These are phyloP conservation scores for Synchiropus splendidus DNA, from an alignment of 2,113 vertebrate genomes.

Conservation along the genomic window DNA sequence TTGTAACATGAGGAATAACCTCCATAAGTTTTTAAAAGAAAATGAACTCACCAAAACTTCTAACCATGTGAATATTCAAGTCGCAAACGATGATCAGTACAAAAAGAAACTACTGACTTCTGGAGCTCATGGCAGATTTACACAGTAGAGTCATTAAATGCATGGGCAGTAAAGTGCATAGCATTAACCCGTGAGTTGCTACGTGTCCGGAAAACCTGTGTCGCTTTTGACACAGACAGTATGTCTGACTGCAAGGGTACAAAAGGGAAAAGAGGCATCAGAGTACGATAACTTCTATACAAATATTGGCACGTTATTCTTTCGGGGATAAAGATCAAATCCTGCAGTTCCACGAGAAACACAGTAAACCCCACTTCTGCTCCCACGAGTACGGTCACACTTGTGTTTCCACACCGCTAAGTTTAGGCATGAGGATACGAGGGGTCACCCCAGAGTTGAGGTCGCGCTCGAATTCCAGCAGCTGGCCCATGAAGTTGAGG, in stretches of 20 bases:
- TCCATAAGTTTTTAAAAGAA: no score
- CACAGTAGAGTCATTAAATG: no score
- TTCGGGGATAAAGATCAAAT: conserved; percentile 31
- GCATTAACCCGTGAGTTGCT: conserved; percentile 28
- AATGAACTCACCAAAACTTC: no score
- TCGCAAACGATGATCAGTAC: no score
- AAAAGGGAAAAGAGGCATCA: conserved; percentile 21
- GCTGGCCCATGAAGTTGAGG: conserved; percentile 81
- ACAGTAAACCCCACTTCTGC: conserved; percentile 12
- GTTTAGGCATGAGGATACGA: conserved; percentile 74
- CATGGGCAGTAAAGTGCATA: conserved; percentile 42
- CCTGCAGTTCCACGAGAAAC: no score
- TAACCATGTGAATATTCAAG: no score
- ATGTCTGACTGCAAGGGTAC: no score
- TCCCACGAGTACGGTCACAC: conserved; percentile 49
- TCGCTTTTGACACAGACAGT: no score
- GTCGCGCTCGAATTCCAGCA: conserved; percentile 77
- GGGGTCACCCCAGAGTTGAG: conserved; percentile 78
- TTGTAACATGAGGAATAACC: no score
- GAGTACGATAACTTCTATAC: conserved; percentile 18
- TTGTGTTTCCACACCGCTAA: conserved; percentile 74
- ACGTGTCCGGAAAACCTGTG: conserved; percentile 20
- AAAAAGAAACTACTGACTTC: no score
- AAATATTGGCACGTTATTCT: conserved; percentile 56
- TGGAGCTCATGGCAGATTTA: no score